Evolutionary conservation across 2,888 invertebrate genomes (phyloP).

Genomic region (Papilio demoleus): DNA sequence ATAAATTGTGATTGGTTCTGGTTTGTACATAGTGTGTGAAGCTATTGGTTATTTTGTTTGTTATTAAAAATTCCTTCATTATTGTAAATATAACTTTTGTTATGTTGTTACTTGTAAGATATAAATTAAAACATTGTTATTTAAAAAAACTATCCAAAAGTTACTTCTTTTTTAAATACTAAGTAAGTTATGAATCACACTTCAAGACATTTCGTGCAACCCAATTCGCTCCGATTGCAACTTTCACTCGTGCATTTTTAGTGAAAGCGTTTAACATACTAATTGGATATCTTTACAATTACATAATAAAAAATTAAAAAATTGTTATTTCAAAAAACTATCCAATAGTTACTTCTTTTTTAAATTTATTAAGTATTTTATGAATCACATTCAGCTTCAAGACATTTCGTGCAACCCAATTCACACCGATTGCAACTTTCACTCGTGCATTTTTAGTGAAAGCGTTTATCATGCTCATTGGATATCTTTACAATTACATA

Average conservation of each 20-base stretch:
- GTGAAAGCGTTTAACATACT: conserved; percentile 41
- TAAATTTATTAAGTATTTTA: no score
- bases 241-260: conserved; percentile 40
- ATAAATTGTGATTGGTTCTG: not conserved
- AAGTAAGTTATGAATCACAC: conserved; percentile 1
- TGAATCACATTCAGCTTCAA: conserved; percentile 1
- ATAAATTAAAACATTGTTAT: no score
- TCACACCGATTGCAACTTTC: conserved; percentile 35
- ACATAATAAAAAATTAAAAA: no score
- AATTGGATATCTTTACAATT: conserved; percentile 45
- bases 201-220: not conserved
- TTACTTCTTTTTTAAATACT: no score
- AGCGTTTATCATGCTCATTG: conserved; percentile 41
- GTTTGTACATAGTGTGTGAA: not conserved
- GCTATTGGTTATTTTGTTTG: not conserved
- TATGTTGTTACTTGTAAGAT: not conserved
- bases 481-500: conserved; percentile 43
- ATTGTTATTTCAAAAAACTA: no score
- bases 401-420: conserved; percentile 7
- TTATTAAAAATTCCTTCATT: not conserved
- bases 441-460: conserved; percentile 40
- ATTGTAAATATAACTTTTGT: not conserved
- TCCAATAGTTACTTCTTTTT: no score
- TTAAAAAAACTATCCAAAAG: no score
- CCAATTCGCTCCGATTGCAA: conserved; percentile 25